Percentiles rank a stretch among this genome's conserved stretches.
Conservation (phyloP, 2,797 vertebrate species). For the Staurois parvus region DNA sequence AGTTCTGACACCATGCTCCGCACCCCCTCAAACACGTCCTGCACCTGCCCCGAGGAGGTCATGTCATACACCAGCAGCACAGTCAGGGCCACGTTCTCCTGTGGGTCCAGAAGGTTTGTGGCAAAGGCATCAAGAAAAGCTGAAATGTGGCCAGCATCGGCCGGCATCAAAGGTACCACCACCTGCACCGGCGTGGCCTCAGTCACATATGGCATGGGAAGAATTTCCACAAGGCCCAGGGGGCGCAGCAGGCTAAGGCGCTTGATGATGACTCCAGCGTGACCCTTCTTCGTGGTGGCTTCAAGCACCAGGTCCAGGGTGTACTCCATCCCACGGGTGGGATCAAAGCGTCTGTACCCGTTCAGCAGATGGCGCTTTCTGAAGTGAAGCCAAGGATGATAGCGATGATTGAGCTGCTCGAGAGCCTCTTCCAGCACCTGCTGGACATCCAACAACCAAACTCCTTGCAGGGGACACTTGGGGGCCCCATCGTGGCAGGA, state of each 20-base stretch:
- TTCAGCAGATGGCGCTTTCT: conserved; percentile 89
- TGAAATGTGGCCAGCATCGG: conserved; percentile 82
- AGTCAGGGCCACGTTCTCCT: conserved; percentile 90
- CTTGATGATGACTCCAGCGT: conserved; percentile 87
- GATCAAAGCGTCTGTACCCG: conserved; percentile 94
- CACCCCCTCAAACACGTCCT: conserved; percentile 88
- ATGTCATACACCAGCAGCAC: conserved; percentile 93
- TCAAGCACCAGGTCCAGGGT: conserved; percentile 91
- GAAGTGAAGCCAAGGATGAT: conserved; percentile 92
- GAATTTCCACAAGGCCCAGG: conserved; percentile 90
- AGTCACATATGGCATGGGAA: conserved; percentile 97
- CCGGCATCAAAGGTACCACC: conserved; percentile 88
- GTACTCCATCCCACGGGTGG: conserved; percentile 95
- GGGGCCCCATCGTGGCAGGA: conserved; percentile 88
- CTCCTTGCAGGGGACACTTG: conserved; percentile 91
- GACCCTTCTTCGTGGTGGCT: conserved; percentile 90
- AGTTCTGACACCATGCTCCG: conserved; percentile 90
- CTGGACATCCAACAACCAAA: conserved; percentile 83
- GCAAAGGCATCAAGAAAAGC: conserved; percentile 94
- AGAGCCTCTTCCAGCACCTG: conserved; percentile 87
- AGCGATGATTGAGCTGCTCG: conserved; percentile 88
- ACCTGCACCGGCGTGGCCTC: conserved; percentile 94
- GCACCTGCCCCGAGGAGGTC: conserved; percentile 83
- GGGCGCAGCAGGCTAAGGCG: conserved; percentile 91
- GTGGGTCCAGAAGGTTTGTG: conserved; percentile 87